Conservation (phyloP, 2,113 vertebrate species). For the Lathamus discolor region DNA sequence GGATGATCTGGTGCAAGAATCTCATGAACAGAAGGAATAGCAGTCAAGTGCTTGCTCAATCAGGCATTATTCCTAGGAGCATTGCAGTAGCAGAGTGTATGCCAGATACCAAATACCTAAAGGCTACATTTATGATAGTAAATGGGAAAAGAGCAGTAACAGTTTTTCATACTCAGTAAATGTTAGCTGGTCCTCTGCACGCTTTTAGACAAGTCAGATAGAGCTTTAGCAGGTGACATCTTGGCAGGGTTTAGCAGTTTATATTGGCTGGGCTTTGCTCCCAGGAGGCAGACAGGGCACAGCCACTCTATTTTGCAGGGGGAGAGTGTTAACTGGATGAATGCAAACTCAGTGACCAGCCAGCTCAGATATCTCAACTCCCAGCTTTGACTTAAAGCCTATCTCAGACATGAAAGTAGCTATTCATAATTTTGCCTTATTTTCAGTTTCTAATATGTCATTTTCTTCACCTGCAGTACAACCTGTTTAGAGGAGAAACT, state of each 20-base stretch:
- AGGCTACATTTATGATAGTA: background rate
- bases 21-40: background rate
- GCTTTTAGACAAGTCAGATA: background rate
- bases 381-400: background rate
- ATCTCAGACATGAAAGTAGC: fast-evolving
- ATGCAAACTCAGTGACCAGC: background rate
- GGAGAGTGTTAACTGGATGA: background rate
- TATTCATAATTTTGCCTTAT: background rate
- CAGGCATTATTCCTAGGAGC: background rate
- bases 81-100: background rate
- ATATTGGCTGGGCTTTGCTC: background rate
- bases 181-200: background rate
- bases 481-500: conserved; percentile 80
- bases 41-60: background rate
- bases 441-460: background rate
- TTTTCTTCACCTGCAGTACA: conserved; percentile 68
- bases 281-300: background rate
- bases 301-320: background rate
- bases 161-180: background rate
- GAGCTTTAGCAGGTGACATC: fast-evolving
- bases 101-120: background rate
- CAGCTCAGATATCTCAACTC: background rate
- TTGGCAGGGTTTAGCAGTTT: background rate
- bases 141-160: background rate
- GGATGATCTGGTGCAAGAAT: background rate